Base-by-base conservation (phyloP, 2,797 vertebrate species). In the Thripadectes ignobilis region DNA sequence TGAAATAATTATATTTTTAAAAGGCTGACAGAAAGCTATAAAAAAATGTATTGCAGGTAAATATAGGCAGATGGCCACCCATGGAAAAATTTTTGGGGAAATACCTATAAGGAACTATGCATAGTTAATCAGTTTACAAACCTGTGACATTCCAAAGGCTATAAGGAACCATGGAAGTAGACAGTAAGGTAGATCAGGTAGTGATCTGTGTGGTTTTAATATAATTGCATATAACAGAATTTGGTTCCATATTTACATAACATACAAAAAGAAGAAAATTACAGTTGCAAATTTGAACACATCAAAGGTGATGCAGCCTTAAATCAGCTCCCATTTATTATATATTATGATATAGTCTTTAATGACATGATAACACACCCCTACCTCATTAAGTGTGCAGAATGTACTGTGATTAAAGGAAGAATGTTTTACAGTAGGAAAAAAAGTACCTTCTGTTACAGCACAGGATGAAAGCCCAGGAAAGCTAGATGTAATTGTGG, bases 391-490 rank as follows among this genome's bases (percentile, higher is more conserved):
- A 96, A 88, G 51, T 52, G 69, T 78, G 85, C 82, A 80, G 92
- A 92, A 93, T 36, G 38, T 74, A 55, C 85, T 84, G 76, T 96
- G 93, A 96, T 96, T 97, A 96, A 96, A 92, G 89, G 81, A 72
- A 92, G 77, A 92, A 68, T 92, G 52, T 79, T 95, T 86, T 96
- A 93, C 87, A 83, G 93, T n/a, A 81, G 59, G 85, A 52, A 93
- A 95, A 85, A 96, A 96, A 91, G 68, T 59, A 91, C 95, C 92
- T 91, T 94, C 95, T 96, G 95, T 92, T 96, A 81, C 36, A 32
- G 63, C 38, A 52, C 36, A 88, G 82, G 91, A 95, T 96, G 69
- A 96, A 96, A 96, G 92, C 89, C 34, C 34, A 72, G 72, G 82
- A 83, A 93, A 92, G 72, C 36, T 48, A 48, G n/a, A 65, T 77